Evolutionary conservation across 1,140 invertebrate genomes (phyloP), one percentile per base, ranked within the genome.

Genomic region (Nasonia vitripennis): DNA sequence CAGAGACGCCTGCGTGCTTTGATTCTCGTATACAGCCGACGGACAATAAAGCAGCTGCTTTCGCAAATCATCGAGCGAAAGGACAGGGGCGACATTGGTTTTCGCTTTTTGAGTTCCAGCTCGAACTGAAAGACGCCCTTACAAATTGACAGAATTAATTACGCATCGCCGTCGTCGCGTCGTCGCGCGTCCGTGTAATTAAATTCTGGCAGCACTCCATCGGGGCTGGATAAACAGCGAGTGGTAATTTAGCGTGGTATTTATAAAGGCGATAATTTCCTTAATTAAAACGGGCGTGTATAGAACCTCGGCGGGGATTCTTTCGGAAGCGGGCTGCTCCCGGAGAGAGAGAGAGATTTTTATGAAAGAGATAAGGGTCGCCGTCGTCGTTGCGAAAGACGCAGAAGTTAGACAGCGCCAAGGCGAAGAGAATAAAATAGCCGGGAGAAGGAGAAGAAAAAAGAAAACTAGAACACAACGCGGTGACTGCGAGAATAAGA

Each of bases 181-280:
- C 41, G 41, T 45, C 12, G 51, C 17, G 51, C 5, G 5, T 48
- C 17, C 55, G 11, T 27, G 27, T 71, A 85, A 75, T 81, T 67
- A 48, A 81, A 81, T 71, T 23, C 3, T 11, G 23, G 0, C 23
- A n/a, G 27, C 17, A 41, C 68, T 79, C 73, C 55, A 80, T 85
- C 48, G 73, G 14, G n/a, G 71, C 70, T 31, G 75, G 77, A 74
- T 85, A 67, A 74, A 85, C 41, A 81, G 20, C 41, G 48, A n/a
- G 17, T 41, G 20, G 2, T 55, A 75, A 55, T 82, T 74, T 20
- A 82, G 20, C 51, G 74, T 67, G 31, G 20, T 68, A 77, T 83
- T 74, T 6, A 77, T 67, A 77, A 67, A 68, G 20, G 74, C 75
- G 80, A 86, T 86, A 82, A 86, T 82, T 78, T 82, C 73, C 74